A percentile compares a stretch with the other conserved stretches of the same genome.
Conservation (phyloP, 2,888 invertebrate genomes). For the Perizoma flavofasciatum region DNA sequence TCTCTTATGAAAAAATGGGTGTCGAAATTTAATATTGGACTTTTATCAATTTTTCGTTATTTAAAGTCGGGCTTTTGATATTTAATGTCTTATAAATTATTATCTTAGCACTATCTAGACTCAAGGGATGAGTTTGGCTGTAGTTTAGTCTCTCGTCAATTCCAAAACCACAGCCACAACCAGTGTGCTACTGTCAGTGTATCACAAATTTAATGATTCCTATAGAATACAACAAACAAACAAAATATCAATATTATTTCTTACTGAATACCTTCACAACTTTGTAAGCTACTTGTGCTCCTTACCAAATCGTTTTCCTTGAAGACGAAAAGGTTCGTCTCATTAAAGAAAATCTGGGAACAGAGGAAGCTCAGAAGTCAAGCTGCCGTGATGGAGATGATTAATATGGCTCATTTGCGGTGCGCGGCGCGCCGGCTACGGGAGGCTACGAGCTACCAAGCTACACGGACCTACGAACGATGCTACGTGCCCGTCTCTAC, state of each 20-base stretch:
- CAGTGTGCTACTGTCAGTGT: too few relatives aligned
- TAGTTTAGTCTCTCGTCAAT: too few relatives aligned
- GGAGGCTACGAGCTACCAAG: constrained; percentile 48
- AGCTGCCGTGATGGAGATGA: constrained; percentile 77
- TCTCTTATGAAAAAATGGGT: too few relatives aligned
- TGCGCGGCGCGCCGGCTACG: constrained; percentile 56
- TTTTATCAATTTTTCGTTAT: too few relatives aligned
- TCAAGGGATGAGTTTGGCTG: too few relatives aligned
- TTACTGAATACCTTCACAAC: constrained; percentile 16
- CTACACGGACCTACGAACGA: constrained; percentile 52
- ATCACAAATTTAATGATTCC: too few relatives aligned
- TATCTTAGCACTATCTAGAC: too few relatives aligned
- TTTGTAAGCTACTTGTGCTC: constrained; percentile 43
- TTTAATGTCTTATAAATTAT: too few relatives aligned
- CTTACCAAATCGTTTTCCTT: constrained; percentile 34
- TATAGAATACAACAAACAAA: too few relatives aligned
- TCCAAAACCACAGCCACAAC: too few relatives aligned
- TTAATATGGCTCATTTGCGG: constrained; percentile 82
- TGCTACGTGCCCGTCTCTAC: constrained; percentile 76
- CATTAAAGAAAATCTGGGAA: constrained; percentile 71
- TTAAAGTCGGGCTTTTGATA: too few relatives aligned
- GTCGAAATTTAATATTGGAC: too few relatives aligned
- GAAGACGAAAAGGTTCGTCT: constrained; percentile 44
- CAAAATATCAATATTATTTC: constrained; percentile 10
- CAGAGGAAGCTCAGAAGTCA: constrained; percentile 76